Base-by-base conservation (phyloP, 30 jellyfish, hydroid and myxozoan genomes). In the Hydra vulgaris region DNA sequence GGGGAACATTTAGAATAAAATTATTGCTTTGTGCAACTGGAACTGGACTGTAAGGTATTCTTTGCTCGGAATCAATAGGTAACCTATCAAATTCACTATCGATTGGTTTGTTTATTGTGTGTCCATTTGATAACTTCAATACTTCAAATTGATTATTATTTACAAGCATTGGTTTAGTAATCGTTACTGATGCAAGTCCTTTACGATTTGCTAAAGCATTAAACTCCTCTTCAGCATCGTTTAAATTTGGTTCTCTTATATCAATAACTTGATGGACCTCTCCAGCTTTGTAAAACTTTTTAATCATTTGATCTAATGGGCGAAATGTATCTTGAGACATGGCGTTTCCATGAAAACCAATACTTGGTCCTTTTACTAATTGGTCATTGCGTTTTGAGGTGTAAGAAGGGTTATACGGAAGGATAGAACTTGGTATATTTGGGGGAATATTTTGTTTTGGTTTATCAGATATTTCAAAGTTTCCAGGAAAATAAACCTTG, bases 251-350 rank as follows among this genome's bases (percentile, higher is more conserved):
- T 68, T 68, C 75, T n/a, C 75, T 20, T 1, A 68, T 68, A 16
- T 68, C 75, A 23, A 68, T 68, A 8, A n/a, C 75, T 68, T 68
- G 75, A 23, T 68, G 75, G 27, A 68, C 16, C 15, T 68, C 75
- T 3, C 75, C 75, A 68, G 8, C 16, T 16, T 23, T 20, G 8
- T n/a, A 68, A 68, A 68, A 68, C 27, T 68, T 68, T 68, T 23
- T 20, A 68, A 68, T 68, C 75, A 68, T 68, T 68, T 68, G 75
- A 68, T 68, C 16, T 8, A 68, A 20, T 3, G 75, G 75, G 8
- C 16, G 27, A 68, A 68, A 20, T 15, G 27, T n/a, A 8, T 68
- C 75, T 40, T 40, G 61, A 40, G 61, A 3, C 61, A 40, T 3
- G 12, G 61, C 12, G 61, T 40, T 40, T 5, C 61, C 12, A 3